Evolutionary conservation across 2,888 invertebrate species (phyloP).

Genomic region (Adela reaumurella): DNA sequence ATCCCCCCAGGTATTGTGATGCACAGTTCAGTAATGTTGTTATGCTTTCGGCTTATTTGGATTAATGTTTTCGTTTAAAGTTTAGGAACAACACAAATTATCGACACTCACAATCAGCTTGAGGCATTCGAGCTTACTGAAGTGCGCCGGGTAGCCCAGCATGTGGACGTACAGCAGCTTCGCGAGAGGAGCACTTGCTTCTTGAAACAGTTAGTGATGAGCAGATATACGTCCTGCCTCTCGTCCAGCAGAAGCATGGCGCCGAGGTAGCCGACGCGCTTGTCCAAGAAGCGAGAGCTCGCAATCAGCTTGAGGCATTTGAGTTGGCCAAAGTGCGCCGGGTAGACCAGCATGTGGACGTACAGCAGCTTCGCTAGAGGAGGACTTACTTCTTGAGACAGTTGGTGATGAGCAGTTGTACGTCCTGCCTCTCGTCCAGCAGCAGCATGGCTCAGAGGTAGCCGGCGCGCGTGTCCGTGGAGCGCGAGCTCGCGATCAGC

Average conservation of each 20-base stretch:
- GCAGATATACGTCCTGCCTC: conserved; percentile 95
- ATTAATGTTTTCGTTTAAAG: no score
- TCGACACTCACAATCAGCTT: conserved; percentile 99
- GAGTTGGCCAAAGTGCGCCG: conserved; percentile 98
- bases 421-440: conserved; percentile 97
- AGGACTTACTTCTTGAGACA: conserved; percentile 47
- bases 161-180: conserved; percentile 99
- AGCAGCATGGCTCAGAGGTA: conserved; percentile 99
- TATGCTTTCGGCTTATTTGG: no score
- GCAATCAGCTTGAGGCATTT: conserved; percentile 99
- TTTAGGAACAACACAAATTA: no score
- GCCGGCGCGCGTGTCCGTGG: conserved; percentile 98
- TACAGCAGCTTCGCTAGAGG: conserved; percentile 98
- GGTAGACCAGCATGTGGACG: conserved; percentile 99
- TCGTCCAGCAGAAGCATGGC: conserved; percentile 98
- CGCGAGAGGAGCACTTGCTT: conserved; percentile 67
- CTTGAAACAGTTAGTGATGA: conserved; percentile 87
- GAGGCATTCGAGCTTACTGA: conserved; percentile 98
- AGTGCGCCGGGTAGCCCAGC: conserved; percentile 99
- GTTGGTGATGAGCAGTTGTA: conserved; percentile 97
- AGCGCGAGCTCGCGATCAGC: conserved; percentile 94
- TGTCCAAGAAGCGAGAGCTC: conserved; percentile 97
- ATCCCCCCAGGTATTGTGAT: no score
- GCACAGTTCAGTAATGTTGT: no score
- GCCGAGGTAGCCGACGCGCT: conserved; percentile 97